Conservation (phyloP, 2,888 invertebrate species). For the Eupithecia pulchellata region DNA sequence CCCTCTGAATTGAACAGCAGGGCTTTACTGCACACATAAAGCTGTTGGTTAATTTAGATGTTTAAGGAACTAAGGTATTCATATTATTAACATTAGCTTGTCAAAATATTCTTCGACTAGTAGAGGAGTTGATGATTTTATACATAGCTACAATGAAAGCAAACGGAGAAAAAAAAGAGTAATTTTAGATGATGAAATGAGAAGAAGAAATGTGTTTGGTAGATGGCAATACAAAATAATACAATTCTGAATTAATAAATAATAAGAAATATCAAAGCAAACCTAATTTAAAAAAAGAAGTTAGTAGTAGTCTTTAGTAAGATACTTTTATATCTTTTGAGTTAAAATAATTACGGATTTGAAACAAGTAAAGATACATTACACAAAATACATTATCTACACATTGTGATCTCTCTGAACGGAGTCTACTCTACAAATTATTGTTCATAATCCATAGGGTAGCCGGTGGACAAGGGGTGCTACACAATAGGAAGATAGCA, state of each 20-base stretch:
- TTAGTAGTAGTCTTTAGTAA: neutral
- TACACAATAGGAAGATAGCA: conserved; percentile 81
- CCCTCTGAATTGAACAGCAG: too few species aligned
- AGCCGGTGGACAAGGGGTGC: conserved; percentile 68
- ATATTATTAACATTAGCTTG: too few species aligned
- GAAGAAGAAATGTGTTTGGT: neutral
- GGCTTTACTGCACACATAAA: neutral
- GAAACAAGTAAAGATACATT: neutral
- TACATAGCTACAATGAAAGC: neutral
- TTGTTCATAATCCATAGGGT: conserved; percentile 55
- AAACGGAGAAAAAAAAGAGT: too few species aligned
- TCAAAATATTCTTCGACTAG: neutral
- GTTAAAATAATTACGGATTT: too few species aligned
- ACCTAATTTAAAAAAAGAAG: neutral
- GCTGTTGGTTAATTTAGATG: too few species aligned
- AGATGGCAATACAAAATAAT: too few species aligned
- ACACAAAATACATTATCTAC: neutral
- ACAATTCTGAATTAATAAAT: too few species aligned
- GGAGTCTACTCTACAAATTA: conserved; percentile 53
- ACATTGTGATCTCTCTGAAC: conserved; percentile 37
- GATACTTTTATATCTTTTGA: neutral
- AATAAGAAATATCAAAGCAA: neutral
- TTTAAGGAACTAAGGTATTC: too few species aligned
- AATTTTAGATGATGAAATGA: neutral
- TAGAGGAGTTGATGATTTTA: neutral